These are phyloP conservation scores for Drosophila falleni DNA, from an alignment of 2,888 invertebrate genomes.

Conservation along the genomic window DNA sequence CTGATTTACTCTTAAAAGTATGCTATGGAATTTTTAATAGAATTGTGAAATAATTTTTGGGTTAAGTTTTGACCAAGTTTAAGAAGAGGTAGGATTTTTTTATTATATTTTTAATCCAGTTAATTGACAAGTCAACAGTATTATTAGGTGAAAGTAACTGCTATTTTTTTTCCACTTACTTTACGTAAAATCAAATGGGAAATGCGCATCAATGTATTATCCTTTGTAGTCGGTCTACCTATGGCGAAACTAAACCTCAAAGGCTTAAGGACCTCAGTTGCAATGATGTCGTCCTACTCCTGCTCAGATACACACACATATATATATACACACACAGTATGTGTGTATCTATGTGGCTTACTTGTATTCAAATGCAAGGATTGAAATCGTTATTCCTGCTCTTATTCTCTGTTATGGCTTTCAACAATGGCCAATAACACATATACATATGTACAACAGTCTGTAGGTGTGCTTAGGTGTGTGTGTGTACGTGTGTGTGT, in stretches of 20 bases:
- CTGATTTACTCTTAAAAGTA: background rate
- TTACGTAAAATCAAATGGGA: background rate
- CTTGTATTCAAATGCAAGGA: slow-evolving; percentile 15
- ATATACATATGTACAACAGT: slow-evolving; percentile 7
- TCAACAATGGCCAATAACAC: slow-evolving; percentile 20
- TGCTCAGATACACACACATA: slow-evolving; percentile 1
- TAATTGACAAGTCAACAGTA: no score
- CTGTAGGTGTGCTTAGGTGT: background rate
- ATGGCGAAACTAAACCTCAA: slow-evolving; percentile 28
- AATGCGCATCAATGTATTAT: slow-evolving; percentile 2
- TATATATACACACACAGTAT: background rate
- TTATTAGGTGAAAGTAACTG: background rate
- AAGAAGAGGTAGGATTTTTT: no score
- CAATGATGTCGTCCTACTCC: slow-evolving; percentile 7
- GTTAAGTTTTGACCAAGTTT: no score
- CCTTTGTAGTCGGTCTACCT: background rate
- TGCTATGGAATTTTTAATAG: background rate
- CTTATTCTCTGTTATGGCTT: slow-evolving; percentile 5
- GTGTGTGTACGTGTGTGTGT: background rate
- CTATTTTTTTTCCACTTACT: background rate
- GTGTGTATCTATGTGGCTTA: background rate
- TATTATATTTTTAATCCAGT: no score
- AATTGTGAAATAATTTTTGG: no score
- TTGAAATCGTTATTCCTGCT: slow-evolving; percentile 10
- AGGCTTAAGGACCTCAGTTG: slow-evolving; percentile 20